phyloP scores from a whole-genome alignment of 2,113 vertebrate genomes.

The Urocolius indicus region DNA sequence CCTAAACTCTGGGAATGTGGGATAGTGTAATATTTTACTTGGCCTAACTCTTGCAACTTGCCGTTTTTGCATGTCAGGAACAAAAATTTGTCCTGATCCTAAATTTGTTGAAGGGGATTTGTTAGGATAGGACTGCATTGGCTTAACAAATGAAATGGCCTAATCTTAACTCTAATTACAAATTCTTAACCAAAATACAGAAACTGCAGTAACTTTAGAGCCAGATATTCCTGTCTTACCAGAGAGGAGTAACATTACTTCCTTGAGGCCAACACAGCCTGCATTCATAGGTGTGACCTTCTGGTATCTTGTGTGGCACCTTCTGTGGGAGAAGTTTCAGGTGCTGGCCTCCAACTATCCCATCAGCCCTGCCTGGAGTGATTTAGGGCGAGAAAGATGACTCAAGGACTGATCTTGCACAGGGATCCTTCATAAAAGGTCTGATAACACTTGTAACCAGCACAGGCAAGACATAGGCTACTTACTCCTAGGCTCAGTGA shows the following conservation, averaged over 20 bases:
- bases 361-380: neutral
- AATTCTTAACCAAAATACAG: neutral
- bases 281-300: neutral
- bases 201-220: neutral
- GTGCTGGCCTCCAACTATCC: neutral
- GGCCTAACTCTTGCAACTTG: neutral
- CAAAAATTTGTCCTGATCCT: neutral
- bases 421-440: neutral
- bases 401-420: neutral
- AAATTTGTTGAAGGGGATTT: neutral
- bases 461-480: neutral
- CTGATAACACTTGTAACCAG: neutral
- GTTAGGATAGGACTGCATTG: neutral
- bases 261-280: neutral
- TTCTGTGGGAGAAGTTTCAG: neutral
- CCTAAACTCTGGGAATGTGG: fast-evolving
- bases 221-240: neutral
- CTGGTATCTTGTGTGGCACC: neutral
- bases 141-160: neutral
- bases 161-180: neutral
- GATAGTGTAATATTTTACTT: neutral
- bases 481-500: neutral
- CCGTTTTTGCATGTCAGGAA: neutral
- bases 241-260: neutral
- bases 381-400: neutral